phyloP scores from a whole-genome alignment of 1,140 invertebrate species.

The Drosophila littoralis region DNA sequence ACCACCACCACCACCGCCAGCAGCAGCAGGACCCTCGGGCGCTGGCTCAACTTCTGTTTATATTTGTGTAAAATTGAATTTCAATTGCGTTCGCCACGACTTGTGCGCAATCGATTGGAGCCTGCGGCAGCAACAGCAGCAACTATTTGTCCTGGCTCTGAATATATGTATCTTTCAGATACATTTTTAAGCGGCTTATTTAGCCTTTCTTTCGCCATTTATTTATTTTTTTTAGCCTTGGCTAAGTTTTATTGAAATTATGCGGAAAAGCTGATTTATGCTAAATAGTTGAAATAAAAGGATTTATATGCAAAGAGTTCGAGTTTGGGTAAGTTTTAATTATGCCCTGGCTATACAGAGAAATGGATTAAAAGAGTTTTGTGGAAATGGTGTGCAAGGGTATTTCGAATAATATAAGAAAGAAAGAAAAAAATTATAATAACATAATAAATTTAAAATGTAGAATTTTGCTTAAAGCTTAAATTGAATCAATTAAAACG shows the following conservation, averaged over 20 bases:
- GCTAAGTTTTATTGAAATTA: constrained; percentile 19
- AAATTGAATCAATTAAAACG: no score
- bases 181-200: constrained; percentile 39
- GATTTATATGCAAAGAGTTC: constrained; percentile 3
- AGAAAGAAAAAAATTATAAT: no score
- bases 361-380: no score
- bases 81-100: constrained; percentile 43
- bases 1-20: background rate
- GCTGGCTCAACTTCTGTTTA: background rate
- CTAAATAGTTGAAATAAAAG: constrained; percentile 28
- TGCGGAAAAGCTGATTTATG: constrained; percentile 40
- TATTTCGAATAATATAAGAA: no score
- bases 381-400: no score
- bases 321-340: constrained; percentile 1
- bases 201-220: constrained; percentile 1
- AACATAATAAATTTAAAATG: no score
- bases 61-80: constrained; percentile 67
- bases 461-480: no score
- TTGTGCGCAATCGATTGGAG: constrained; percentile 55
- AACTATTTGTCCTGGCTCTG: constrained; percentile 18
- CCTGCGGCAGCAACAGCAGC: background rate
- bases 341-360: background rate
- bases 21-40: background rate
- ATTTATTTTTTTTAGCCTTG: background rate
- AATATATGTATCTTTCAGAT: constrained; percentile 16